Percentiles rank a stretch among this genome's conserved stretches.
Conservation (phyloP, 2,113 vertebrate genomes). For the Ophiodon elongatus region DNA sequence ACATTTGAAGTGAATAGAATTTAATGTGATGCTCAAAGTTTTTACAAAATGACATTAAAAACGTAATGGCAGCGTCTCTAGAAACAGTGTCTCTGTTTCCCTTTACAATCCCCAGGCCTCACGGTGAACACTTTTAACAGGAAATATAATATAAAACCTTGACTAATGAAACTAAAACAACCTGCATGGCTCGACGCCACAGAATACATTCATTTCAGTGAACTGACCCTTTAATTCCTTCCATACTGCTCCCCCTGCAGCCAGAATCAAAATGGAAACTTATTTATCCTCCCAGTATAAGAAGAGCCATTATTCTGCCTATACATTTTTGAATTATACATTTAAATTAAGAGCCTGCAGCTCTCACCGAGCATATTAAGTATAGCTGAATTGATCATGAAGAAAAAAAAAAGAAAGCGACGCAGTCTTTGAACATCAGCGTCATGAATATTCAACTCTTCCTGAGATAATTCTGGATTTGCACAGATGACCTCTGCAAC, state of each 20-base stretch:
- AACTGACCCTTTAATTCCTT: constrained; percentile 1
- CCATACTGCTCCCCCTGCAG: background rate
- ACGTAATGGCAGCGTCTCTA: background rate
- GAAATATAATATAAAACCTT: background rate
- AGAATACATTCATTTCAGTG: background rate
- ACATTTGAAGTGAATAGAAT: background rate
- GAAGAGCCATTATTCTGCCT: constrained; percentile 41
- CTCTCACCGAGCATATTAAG: constrained; percentile 5
- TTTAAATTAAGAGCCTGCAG: constrained; percentile 54
- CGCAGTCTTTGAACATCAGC: constrained; percentile 21
- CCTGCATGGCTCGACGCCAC: background rate
- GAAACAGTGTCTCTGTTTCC: background rate
- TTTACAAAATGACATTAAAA: background rate
- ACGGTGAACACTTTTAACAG: background rate
- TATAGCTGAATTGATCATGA: constrained; percentile 37
- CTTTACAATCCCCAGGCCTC: background rate
- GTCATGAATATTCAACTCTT: constrained; percentile 53
- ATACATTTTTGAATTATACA: constrained; percentile 54
- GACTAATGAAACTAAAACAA: background rate
- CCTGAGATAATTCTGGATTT: constrained; percentile 37
- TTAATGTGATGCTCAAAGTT: background rate
- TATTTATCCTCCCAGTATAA: background rate
- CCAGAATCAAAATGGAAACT: constrained; percentile 6
- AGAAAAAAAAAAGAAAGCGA: background rate
- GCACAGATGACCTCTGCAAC: constrained; percentile 52